Evolutionary conservation across 2,797 vertebrate species (phyloP).

Genomic region (Arrhamphus sclerolepis): DNA sequence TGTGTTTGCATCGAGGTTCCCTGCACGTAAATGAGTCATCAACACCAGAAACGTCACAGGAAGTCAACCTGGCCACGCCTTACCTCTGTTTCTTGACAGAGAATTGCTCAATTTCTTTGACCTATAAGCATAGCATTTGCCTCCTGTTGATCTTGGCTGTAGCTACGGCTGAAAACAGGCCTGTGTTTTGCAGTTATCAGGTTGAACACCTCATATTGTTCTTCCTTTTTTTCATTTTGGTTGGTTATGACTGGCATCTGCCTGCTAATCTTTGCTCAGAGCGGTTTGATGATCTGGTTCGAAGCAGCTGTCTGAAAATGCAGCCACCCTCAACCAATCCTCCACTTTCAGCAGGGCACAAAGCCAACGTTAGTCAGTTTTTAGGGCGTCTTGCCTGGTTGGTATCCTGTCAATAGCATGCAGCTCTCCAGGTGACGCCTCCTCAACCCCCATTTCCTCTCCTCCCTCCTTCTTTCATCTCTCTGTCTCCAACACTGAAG

Average conservation of each 20-base stretch:
- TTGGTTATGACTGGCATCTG: slow-evolving; percentile 25
- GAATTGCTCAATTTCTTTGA: not conserved
- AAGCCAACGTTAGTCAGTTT: slow-evolving; percentile 48
- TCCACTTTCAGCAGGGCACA: slow-evolving; percentile 16
- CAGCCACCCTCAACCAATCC: slow-evolving; percentile 47
- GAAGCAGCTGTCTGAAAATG: slow-evolving; percentile 58
- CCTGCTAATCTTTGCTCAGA: slow-evolving; percentile 9
- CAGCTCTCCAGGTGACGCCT: slow-evolving; percentile 73
- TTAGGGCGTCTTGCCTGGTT: slow-evolving; percentile 74
- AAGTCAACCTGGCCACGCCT: slow-evolving; percentile 15
- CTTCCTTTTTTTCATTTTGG: slow-evolving; percentile 1
- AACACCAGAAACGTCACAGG: slow-evolving; percentile 25
- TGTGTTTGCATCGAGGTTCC: slow-evolving; percentile 67
- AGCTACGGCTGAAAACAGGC: slow-evolving; percentile 14
- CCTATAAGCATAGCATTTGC: not conserved
- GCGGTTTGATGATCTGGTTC: slow-evolving; percentile 44
- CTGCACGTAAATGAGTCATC: slow-evolving; percentile 70
- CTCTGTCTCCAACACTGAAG: slow-evolving; percentile 65
- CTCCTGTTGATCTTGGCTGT: slow-evolving; percentile 33
- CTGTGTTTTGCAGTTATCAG: not conserved
- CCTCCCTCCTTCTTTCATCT: slow-evolving; percentile 76
- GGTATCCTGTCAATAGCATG: slow-evolving; percentile 78
- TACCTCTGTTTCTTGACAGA: not conserved
- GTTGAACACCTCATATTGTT: slow-evolving; percentile 2
- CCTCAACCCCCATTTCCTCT: slow-evolving; percentile 80